Conservation (phyloP, 2,888 invertebrate species). For the Urechis unicinctus region DNA sequence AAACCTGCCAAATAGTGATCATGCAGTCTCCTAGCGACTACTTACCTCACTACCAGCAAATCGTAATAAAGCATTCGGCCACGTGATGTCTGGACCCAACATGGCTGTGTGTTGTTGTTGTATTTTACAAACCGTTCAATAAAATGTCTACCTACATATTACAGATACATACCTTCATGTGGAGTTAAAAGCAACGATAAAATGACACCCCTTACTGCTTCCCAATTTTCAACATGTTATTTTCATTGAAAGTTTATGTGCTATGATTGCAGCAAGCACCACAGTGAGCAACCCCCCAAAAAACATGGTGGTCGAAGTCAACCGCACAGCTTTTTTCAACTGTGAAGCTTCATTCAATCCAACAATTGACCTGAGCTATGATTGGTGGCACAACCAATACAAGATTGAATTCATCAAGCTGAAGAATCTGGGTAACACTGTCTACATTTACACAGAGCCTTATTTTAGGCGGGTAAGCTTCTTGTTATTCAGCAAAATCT, state of each 20-base stretch:
- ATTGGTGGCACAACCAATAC: conserved; percentile 36
- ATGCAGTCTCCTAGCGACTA: too few relatives aligned
- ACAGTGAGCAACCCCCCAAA: conserved; percentile 23
- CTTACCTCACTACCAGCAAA: too few relatives aligned
- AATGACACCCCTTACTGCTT: background rate
- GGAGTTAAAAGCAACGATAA: too few relatives aligned
- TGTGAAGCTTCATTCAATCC: conserved; percentile 34
- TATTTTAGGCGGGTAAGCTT: conserved; percentile 27
- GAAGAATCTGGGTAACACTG: conserved; percentile 13
- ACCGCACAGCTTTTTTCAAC: conserved; percentile 33
- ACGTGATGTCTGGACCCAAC: too few relatives aligned
- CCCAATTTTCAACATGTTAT: background rate
- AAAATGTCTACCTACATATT: too few relatives aligned
- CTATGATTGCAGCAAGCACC: conserved; percentile 19
- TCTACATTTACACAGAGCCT: conserved; percentile 19
- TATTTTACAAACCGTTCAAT: too few relatives aligned
- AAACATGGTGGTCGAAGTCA: conserved; percentile 25
- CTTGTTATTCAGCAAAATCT: background rate
- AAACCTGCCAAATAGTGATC: too few relatives aligned
- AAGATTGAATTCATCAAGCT: conserved; percentile 23
- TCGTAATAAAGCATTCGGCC: too few relatives aligned
- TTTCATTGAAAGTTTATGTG: too few relatives aligned
- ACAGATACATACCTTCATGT: too few relatives aligned
- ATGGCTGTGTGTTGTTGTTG: too few relatives aligned
- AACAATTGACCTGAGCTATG: conserved; percentile 30